These are phyloP conservation scores for Epinotia bilunana DNA, from an alignment of 2,888 invertebrate species.

Conservation along the genomic window DNA sequence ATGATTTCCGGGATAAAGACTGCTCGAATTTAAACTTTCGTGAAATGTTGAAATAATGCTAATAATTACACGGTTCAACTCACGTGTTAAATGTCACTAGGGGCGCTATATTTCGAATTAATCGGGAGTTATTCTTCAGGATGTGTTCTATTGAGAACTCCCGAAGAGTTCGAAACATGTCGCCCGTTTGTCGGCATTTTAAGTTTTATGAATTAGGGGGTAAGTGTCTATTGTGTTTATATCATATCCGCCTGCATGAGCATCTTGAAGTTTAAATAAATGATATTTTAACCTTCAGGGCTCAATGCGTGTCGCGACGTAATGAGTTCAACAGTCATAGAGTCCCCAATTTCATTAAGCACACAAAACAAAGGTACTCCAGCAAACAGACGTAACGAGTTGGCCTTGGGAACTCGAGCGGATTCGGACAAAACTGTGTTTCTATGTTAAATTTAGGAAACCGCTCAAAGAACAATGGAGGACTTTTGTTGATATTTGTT, in stretches of 20 bases:
- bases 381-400: constrained; percentile 41
- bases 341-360: constrained; percentile 42
- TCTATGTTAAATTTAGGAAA: constrained; percentile 52
- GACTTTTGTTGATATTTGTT: constrained; percentile 55
- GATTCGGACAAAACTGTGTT: constrained; percentile 47
- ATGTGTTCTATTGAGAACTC: no score
- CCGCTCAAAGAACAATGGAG: constrained; percentile 51
- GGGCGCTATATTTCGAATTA: no score
- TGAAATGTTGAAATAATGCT: no score
- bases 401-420: constrained; percentile 49
- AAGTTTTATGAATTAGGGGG: no score
- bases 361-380: constrained; percentile 34
- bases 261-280: constrained; percentile 8
- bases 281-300: constrained; percentile 5
- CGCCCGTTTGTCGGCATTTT: no score
- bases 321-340: constrained; percentile 18
- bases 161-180: no score
- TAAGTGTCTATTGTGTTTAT: constrained; percentile 32
- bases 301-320: constrained; percentile 7
- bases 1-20: no score
- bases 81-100: no score
- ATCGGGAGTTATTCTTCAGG: no score
- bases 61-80: no score
- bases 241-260: constrained; percentile 34
- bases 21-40: no score